Percentiles rank a stretch among this genome's conserved stretches.
phyloP scores from a whole-genome alignment of 2,113 vertebrate genomes.

The Tamias sibiricus region DNA sequence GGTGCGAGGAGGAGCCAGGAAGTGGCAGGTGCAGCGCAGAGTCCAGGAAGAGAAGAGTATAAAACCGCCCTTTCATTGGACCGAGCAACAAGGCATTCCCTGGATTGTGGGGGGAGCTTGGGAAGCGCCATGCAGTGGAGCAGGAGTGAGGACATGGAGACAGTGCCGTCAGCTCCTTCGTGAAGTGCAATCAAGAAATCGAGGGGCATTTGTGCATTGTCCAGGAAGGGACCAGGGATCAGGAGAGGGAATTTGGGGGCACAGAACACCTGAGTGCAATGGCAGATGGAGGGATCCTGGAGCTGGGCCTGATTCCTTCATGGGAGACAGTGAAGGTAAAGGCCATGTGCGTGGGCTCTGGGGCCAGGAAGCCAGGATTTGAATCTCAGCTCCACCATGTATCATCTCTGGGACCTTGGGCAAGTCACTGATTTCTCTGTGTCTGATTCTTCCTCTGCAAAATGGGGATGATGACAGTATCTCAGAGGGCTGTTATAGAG shows the following conservation, averaged over 20 bases:
- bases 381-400: not conserved
- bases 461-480: too few species aligned
- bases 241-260: not conserved
- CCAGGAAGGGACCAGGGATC: not conserved
- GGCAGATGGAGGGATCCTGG: not conserved
- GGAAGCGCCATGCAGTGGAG: not conserved
- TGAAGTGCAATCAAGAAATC: not conserved
- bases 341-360: not conserved
- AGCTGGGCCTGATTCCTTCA: not conserved
- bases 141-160: not conserved
- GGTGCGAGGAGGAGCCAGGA: not conserved
- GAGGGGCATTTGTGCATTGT: not conserved
- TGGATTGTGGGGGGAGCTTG: not conserved
- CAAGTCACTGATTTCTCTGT: not conserved
- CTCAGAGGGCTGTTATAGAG: not conserved
- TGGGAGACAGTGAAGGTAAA: not conserved
- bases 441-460: not conserved
- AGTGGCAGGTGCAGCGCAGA: not conserved
- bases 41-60: not conserved
- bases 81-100: not conserved
- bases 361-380: not conserved
- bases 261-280: not conserved
- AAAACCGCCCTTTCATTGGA: not conserved
- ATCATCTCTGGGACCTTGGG: not conserved
- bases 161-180: not conserved